phyloP scores from a whole-genome alignment of 2,888 invertebrate genomes.

The Alcis repandata region DNA sequence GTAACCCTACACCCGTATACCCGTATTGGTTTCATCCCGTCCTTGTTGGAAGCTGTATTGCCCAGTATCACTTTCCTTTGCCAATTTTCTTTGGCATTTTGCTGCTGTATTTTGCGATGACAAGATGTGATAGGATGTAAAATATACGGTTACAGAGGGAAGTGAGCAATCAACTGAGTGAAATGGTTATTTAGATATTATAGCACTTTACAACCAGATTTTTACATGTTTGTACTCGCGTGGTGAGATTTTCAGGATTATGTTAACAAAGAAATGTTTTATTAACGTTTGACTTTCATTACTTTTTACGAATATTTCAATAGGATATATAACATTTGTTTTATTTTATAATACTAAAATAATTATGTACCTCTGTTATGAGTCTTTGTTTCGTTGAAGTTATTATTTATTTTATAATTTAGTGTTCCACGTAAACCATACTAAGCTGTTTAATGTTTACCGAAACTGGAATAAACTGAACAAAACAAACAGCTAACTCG shows the following conservation, averaged over 20 bases:
- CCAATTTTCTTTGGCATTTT: slow-evolving; percentile 11
- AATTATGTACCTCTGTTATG: too few species aligned
- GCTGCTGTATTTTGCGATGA: slow-evolving; percentile 11
- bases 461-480: too few species aligned
- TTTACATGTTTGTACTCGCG: too few species aligned
- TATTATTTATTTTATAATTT: neutral
- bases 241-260: too few species aligned
- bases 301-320: too few species aligned
- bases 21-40: slow-evolving; percentile 12
- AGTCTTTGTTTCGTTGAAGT: neutral
- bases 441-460: neutral
- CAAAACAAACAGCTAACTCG: neutral
- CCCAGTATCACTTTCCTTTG: slow-evolving; percentile 14
- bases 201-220: too few species aligned
- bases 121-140: slow-evolving; percentile 7
- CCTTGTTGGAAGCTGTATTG: slow-evolving; percentile 18
- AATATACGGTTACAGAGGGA: slow-evolving; percentile 4
- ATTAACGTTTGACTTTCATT: too few species aligned
- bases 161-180: neutral
- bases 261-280: too few species aligned
- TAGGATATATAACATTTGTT: too few species aligned
- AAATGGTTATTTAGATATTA: neutral
- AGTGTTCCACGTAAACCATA: neutral
- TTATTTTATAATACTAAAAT: too few species aligned
- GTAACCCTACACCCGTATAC: slow-evolving; percentile 18